phyloP scores from a whole-genome alignment of 2,797 vertebrate genomes.

The Knipowitschia caucasica region DNA sequence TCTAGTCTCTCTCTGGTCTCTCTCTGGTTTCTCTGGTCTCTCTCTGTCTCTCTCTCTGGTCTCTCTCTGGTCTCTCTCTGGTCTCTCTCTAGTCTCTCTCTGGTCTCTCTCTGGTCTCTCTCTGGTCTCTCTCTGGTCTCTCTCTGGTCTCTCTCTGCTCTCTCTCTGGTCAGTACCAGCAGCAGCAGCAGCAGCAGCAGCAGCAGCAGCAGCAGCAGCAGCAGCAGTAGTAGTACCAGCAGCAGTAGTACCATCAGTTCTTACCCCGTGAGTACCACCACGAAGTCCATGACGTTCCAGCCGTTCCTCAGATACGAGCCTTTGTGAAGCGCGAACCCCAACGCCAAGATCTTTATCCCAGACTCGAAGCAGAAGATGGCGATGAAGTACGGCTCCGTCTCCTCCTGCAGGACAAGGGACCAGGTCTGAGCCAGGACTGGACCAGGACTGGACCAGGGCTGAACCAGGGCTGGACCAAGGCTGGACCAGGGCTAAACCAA shows the following conservation, averaged over 20 bases:
- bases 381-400: constrained; percentile 94
- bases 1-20: too few species aligned
- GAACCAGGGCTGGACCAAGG: neutral
- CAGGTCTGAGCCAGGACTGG: neutral
- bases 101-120: too few species aligned
- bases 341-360: constrained; percentile 92
- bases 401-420: constrained; percentile 72
- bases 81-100: too few species aligned
- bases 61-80: too few species aligned
- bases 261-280: constrained; percentile 92
- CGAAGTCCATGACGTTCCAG: constrained; percentile 96
- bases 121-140: too few species aligned
- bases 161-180: too few species aligned
- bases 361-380: constrained; percentile 95
- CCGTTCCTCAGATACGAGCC: constrained; percentile 91
- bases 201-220: too few species aligned
- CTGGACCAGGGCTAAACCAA: neutral
- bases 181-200: too few species aligned
- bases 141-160: too few species aligned
- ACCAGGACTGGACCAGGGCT: too few species aligned
- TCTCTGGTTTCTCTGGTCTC: too few species aligned
- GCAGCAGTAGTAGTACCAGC: neutral
- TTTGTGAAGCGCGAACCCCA: constrained; percentile 92
- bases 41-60: too few species aligned
- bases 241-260: constrained; percentile 26